Evolutionary conservation across 2,888 invertebrate genomes (phyloP).

Genomic region (Acanthoscelides obtectus): DNA sequence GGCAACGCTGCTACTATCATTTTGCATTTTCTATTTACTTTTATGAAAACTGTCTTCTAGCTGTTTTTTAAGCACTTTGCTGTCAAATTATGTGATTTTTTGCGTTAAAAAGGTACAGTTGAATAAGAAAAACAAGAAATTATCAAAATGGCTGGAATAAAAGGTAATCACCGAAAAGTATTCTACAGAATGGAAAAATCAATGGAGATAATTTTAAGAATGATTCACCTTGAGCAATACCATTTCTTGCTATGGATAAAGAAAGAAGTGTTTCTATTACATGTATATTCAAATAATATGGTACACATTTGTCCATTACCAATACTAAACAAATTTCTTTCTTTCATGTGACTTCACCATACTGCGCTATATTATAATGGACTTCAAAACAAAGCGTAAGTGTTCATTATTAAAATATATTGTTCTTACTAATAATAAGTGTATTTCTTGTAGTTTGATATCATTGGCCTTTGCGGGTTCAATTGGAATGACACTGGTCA

Average conservation of each 20-base stretch:
- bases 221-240: background rate
- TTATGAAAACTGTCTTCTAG: background rate
- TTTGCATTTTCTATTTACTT: background rate
- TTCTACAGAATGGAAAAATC: background rate
- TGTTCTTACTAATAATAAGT: background rate
- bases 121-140: background rate
- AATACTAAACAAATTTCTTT: background rate
- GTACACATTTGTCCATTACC: background rate
- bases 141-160: background rate
- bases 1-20: no score
- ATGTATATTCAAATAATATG: no score
- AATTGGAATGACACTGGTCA: constrained; percentile 95
- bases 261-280: no score
- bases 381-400: background rate
- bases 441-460: constrained; percentile 58
- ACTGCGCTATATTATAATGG: no score
- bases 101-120: background rate
- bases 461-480: constrained; percentile 90
- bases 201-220: background rate
- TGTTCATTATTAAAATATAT: background rate
- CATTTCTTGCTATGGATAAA: no score
- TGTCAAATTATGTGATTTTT: background rate
- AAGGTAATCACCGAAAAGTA: background rate
- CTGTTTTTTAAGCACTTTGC: background rate
- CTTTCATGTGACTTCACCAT: background rate